Percentiles rank a stretch among this genome's conserved stretches.
Evolutionary conservation across 2,113 vertebrate genomes (phyloP).

Genomic region (Pachypanchax playfairii): DNA sequence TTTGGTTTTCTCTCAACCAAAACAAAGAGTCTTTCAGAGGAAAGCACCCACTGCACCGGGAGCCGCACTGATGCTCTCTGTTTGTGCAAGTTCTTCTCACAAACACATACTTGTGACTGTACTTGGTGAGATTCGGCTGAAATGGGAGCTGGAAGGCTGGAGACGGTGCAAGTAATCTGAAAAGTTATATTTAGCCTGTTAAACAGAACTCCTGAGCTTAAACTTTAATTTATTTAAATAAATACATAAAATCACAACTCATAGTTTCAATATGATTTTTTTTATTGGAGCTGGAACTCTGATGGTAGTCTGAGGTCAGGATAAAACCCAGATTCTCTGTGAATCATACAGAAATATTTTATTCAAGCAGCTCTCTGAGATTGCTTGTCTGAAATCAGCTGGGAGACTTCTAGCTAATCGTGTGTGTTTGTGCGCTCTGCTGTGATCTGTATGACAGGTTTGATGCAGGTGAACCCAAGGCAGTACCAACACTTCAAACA

Average conservation of each 20-base stretch:
- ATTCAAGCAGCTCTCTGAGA: constrained; percentile 10
- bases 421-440: too few species aligned
- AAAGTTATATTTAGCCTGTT: not conserved
- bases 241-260: too few species aligned
- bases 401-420: too few species aligned
- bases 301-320: too few species aligned
- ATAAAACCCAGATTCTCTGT: too few species aligned
- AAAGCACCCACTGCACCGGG: constrained; percentile 55
- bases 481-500: too few species aligned
- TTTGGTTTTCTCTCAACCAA: constrained; percentile 41
- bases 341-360: too few species aligned
- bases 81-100: constrained; percentile 51
- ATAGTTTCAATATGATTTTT: too few species aligned
- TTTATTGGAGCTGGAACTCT: not conserved
- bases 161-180: constrained; percentile 7
- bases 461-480: too few species aligned
- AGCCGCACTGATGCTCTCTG: constrained; percentile 44
- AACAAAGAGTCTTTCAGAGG: constrained; percentile 70
- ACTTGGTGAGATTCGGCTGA: constrained; percentile 23
- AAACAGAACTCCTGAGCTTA: not conserved
- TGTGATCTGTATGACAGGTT: too few species aligned
- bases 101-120: constrained; percentile 65
- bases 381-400: too few species aligned
- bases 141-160: constrained; percentile 11
- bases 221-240: not conserved